Base-by-base conservation (phyloP, 2,888 invertebrate genomes). In the Lamellibrachia satsuma region DNA sequence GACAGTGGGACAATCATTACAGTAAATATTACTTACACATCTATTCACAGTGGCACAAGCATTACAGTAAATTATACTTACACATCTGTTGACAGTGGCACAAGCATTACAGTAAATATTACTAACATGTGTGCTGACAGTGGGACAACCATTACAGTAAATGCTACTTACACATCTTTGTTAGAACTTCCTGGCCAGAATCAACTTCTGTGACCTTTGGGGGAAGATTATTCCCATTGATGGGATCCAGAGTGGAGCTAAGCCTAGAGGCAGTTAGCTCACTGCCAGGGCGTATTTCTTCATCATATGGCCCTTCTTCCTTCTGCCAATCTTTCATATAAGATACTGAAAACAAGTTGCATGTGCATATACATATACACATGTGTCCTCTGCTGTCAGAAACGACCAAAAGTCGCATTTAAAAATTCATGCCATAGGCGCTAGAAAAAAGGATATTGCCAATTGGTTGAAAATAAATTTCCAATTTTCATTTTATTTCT, bases 201-300 rank as follows among this genome's bases (percentile, higher is more conserved):
- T 75, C 75, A 75, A 22, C 75, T 75, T 15, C 22, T 1, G 22
- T 15, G 22, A 75, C 15, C 75, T 75, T 75, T 22, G 75, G 75
- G 39, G 39, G 39, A 39, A 39, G 39, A 75, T 75, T 15, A 22
- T 75, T n/a, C 15, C 75, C 75, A 27, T 90, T 57, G 51, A 52
- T 90, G 27, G 92, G 22, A 51, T 93, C 93, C 11, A 90, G 91
- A 2, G 90, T 91, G 52, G 93, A 93, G 52, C 91, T 93, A 3
- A 55, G 51, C 7, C 90, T 93, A 6, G 93, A 93, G 90, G 92
- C 7, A 3, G 91, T 57, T 57, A 52, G 92, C n/a, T 22, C 52
- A 39, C 52, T 90, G 22, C 90, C 75, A 4, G 75, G 75, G 6
- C 22, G 75, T 22, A 75, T n/a, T 22, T 75, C 51, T 90, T 91